These are phyloP conservation scores for Strix uralensis DNA, from an alignment of 2,113 vertebrate genomes.

Conservation along the genomic window DNA sequence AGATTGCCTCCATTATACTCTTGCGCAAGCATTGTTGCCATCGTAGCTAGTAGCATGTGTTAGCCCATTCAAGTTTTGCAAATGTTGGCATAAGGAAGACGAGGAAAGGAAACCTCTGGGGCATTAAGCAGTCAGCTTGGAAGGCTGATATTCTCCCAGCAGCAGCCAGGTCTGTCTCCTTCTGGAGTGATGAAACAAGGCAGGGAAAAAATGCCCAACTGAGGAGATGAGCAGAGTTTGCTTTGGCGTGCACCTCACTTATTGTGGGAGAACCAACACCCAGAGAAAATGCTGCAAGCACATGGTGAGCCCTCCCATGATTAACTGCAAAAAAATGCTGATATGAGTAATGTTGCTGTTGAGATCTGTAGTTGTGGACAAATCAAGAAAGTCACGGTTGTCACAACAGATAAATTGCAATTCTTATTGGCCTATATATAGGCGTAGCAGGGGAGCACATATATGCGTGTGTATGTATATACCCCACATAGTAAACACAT, in stretches of 20 bases:
- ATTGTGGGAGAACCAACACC: not conserved
- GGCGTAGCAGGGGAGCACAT: fast-evolving
- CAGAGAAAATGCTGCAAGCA: not conserved
- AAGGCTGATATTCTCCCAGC: not conserved
- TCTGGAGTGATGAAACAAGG: not conserved
- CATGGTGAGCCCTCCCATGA: not conserved
- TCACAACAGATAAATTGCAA: not conserved
- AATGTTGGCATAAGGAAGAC: not conserved
- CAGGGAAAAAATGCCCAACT: not conserved
- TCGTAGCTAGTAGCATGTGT: not conserved
- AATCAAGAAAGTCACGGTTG: not conserved
- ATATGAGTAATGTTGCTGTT: not conserved
- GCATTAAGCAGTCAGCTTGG: not conserved
- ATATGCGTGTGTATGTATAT: fast-evolving
- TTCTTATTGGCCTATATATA: not conserved
- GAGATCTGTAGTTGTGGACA: not conserved
- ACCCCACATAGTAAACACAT: fast-evolving
- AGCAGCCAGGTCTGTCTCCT: not conserved
- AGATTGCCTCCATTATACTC: conserved; percentile 33
- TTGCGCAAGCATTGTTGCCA: not conserved
- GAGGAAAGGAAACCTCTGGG: conserved; percentile 24
- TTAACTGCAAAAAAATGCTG: not conserved
- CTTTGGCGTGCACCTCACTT: not conserved
- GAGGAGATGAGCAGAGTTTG: not conserved
- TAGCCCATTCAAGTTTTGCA: conserved; percentile 31